Evolutionary conservation across 2,888 invertebrate species (phyloP), one percentile per base, ranked within the genome.

Genomic region (Coleophora deauratella): DNA sequence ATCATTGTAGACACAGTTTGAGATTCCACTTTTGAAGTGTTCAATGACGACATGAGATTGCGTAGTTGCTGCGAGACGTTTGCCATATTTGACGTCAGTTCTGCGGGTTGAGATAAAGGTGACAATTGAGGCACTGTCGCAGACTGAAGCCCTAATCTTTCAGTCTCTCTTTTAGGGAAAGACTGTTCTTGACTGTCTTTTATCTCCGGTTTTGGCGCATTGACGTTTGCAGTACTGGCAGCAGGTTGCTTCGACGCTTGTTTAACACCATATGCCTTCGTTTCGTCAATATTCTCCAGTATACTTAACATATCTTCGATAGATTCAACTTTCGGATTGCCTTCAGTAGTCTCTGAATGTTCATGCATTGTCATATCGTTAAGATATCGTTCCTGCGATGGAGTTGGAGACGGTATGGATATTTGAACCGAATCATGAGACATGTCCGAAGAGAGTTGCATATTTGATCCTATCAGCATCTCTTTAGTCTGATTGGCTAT

Each of bases 271-370:
- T 68, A 81, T 1, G 64, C 51, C 55, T 84, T 84, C 2, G 66
- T 52, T 32, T 82, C 82, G 42, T 80, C 79, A 35, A 91, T 91
- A 48, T 91, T 91, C 52, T 91, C 91, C 34, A 91, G 77, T 86
- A 91, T 91, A 59, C 91, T 90, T 10, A 91, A 68, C 72, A 91
- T 90, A 55, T 91, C 91, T 54, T 91, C 91, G 37, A 91, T 89
- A 0, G 88, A 88, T 56, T 91, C 91, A 11, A 89, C 89, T 51
- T 87, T 87, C 1, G 76, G 69, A 49, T 79, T 87, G n/a, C 84
- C 85, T 55, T 87, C 88, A 7, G 86, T 73, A 12, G 87, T 64
- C 50, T 88, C 80, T 1, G 73, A 84, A 44, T 89, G 79, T 38
- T 89, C 89, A 56, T 89, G 88, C 72, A 89, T 76, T 0, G 89